Conservation (phyloP, 2,888 invertebrate species). For the Xanthostigma xanthostigma region DNA sequence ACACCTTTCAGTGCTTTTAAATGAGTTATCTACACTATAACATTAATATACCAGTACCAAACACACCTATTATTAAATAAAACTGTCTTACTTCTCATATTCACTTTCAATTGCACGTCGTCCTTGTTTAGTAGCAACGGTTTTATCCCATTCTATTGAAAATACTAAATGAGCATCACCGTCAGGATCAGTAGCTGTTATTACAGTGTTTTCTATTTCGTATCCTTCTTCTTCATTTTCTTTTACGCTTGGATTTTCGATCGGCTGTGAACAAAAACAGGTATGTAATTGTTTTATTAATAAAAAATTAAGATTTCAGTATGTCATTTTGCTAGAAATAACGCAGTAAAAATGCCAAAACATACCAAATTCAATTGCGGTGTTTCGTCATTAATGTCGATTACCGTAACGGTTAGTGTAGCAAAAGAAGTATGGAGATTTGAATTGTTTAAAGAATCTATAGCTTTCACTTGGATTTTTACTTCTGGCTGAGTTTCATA, state of each 20-base stretch:
- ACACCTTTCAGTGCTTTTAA: too few relatives aligned
- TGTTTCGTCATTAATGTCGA: slow-evolving; percentile 59
- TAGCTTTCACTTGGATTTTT: slow-evolving; percentile 28
- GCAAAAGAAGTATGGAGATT: slow-evolving; percentile 33
- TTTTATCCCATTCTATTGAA: slow-evolving; percentile 39
- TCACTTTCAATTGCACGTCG: slow-evolving; percentile 23
- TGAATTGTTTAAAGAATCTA: slow-evolving; percentile 18
- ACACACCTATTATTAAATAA: slow-evolving; percentile 4
- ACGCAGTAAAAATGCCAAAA: slow-evolving; percentile 1
- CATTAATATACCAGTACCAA: too few relatives aligned
- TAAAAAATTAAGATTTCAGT: slow-evolving; percentile 8
- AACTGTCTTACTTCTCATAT: slow-evolving; percentile 23
- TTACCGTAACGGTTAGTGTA: slow-evolving; percentile 41
- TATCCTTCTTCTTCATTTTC: slow-evolving; percentile 36
- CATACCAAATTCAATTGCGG: slow-evolving; percentile 47
- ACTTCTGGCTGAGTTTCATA: slow-evolving; percentile 42
- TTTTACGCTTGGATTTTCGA: slow-evolving; percentile 31
- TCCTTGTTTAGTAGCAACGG: slow-evolving; percentile 43
- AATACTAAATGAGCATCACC: slow-evolving; percentile 38
- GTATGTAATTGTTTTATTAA: slow-evolving; percentile 4
- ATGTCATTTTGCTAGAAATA: too few relatives aligned
- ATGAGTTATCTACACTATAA: too few relatives aligned
- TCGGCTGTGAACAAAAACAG: slow-evolving; percentile 26
- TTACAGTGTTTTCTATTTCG: slow-evolving; percentile 23
- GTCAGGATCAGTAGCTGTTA: slow-evolving; percentile 43